Evolutionary conservation across 2,888 invertebrate species (phyloP), one percentile per base, ranked within the genome.

Genomic region (Copidosoma aretas): DNA sequence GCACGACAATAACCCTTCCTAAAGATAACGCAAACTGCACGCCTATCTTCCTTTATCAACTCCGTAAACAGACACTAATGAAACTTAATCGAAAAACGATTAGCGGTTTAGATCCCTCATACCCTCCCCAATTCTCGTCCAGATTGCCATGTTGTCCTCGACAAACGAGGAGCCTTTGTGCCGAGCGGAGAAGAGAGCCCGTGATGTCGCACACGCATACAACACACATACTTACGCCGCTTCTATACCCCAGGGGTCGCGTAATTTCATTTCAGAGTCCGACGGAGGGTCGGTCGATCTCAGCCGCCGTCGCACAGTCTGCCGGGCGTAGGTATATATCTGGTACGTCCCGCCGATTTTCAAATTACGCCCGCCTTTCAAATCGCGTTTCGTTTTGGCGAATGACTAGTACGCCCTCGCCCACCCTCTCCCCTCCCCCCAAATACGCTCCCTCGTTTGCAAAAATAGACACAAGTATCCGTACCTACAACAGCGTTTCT

Each of bases 241-340:
- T 15, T 43, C 24, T 60, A 21, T 53, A 41, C 39, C 19, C 41
- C 49, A 78, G 82, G 83, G 83, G 83, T 82, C 80, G 81, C 78
- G 81, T 84, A 83, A 84, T 83, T 84, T 83, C 82, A 84, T 84
- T 83, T 83, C 78, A 79, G 80, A 80, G 78, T 82, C 81, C 82
- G 82, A 80, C 83, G 82, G 80, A 82, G 83, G 83, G 82, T 81
- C 79, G 79, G n/a, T n/a, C n/a, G n/a, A n/a, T n/a, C n/a, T n/a
- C 74, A 73, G 71, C 62, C 74, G 69, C 67, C 67, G 72, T 32
- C 32, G 32, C 32, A 32, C 32, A 32, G 32, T 32, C 32, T 32
- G 32, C 4, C 32, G 32, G 32, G 32, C 8, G 32, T 3, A 8
- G 4, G 32, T 5, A 8, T 8, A 32, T n/a, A n/a, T n/a, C n/a